Evolutionary conservation across 2,888 invertebrate genomes (phyloP).

Genomic region (Nesidiocoris tenuis): DNA sequence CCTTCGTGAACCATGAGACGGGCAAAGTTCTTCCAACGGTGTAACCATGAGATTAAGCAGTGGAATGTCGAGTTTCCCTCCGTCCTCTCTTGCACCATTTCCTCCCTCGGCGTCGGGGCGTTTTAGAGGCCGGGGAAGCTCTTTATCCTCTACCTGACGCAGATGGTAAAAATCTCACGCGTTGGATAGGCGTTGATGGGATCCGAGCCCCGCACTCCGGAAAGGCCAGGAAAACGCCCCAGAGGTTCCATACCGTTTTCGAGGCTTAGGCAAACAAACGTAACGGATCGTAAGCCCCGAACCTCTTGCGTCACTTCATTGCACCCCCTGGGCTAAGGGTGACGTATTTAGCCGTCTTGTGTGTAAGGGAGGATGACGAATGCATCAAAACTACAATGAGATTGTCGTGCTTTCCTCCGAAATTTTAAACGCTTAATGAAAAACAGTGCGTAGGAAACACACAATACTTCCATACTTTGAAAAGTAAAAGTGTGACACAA

Average conservation of each 20-base stretch:
- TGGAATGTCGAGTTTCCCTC: too few species aligned
- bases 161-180: conserved; percentile 6
- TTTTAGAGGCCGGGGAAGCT: not conserved
- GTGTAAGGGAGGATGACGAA: too few species aligned
- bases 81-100: too few species aligned
- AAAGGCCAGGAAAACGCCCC: not conserved
- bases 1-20: too few species aligned
- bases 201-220: not conserved
- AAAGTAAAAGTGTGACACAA: too few species aligned
- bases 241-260: not conserved
- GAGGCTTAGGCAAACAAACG: not conserved
- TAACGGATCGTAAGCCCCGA: not conserved
- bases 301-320: not conserved
- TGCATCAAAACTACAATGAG: too few species aligned
- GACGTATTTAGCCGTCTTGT: not conserved
- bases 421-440: too few species aligned
- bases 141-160: conserved; percentile 1
- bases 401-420: too few species aligned
- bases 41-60: too few species aligned
- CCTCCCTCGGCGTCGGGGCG: not conserved
- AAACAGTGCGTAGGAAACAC: too few species aligned
- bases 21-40: too few species aligned
- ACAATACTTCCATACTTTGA: too few species aligned
- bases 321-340: not conserved
- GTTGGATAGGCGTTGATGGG: conserved; percentile 9